Base-by-base conservation (phyloP, 2,888 invertebrate species). In the Tinea trinotella region DNA sequence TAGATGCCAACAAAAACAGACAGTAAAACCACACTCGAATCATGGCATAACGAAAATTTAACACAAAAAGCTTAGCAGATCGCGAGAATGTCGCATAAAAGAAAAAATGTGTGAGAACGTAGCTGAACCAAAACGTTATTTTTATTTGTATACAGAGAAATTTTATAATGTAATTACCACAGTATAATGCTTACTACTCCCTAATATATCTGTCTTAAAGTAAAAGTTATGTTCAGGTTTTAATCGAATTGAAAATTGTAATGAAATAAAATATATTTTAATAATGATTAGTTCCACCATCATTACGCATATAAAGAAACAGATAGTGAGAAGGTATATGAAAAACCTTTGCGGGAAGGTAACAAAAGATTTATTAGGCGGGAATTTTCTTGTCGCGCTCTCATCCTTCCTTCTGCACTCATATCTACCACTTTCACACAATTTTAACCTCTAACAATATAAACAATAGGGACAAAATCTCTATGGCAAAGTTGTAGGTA, bases 361-460 rank as follows among this genome's bases (percentile, higher is more conserved):
- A 50, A 50, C 50, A 50, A 50, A 50, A 50, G 50, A 50, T 50
- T 50, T 50, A 50, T 50, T 50, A 50, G 24, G 50, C 50, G 50
- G 50, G 50, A 50, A 50, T 50, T 50, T 50, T 50, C 50, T 50
- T 50, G 50, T 50, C 50, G 24, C 50, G 24, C 12, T 15, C 50
- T 50, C 15, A 24, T 50, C 50, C 50, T 19, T 50, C 13, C 50
- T 22, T 19, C n/a, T 50, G 24, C 12, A 24, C 22, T 24, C 24
- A 12, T 50, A 18, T 50, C 50, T 22, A 24, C 9, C 13, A 13
- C 7, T 9, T 24, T 22, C 13, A 24, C 13, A 12, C 22, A 7
- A 24, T 50, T 24, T 12, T 4, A 24, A 24, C 50, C 50, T 12
- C 13, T 46, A 46, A 46, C 1, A 6, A 12, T 17, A 7, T 46